These are phyloP conservation scores for Periophthalmus magnuspinnatus DNA, from an alignment of 2,797 vertebrate genomes.

Conservation along the genomic window DNA sequence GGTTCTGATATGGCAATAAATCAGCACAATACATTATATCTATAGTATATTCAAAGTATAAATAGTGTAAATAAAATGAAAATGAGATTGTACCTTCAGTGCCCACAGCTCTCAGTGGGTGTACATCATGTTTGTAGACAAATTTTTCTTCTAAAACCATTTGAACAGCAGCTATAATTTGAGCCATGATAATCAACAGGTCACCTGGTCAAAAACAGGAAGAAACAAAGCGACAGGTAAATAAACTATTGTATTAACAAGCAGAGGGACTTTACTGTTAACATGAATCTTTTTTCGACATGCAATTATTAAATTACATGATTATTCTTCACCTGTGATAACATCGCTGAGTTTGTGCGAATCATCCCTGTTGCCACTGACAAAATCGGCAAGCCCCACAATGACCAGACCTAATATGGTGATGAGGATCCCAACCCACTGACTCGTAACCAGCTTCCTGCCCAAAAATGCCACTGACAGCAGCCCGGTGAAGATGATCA, in stretches of 20 bases:
- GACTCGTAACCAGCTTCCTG: constrained; percentile 78
- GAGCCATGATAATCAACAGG: constrained; percentile 93
- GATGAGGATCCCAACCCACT: constrained; percentile 88
- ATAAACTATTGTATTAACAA: not conserved
- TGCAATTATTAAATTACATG: not conserved
- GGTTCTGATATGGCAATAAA: too few species aligned
- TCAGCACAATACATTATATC: not conserved
- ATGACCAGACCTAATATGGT: constrained; percentile 90
- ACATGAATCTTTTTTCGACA: not conserved
- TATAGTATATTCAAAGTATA: not conserved
- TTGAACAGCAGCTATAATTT: constrained; percentile 87
- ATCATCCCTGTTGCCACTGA: constrained; percentile 59
- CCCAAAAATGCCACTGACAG: constrained; percentile 91
- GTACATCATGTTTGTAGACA: constrained; percentile 89
- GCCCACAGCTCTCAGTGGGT: constrained; percentile 89
- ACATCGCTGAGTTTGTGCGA: constrained; percentile 83
- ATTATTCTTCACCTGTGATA: constrained; percentile 81
- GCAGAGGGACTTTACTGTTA: not conserved
- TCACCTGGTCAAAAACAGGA: constrained; percentile 78
- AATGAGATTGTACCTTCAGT: constrained; percentile 82
- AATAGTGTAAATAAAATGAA: not conserved
- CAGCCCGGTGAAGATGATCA: constrained; percentile 93
- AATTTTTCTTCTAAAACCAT: constrained; percentile 97
- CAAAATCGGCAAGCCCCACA: constrained; percentile 88
- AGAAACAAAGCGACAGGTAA: not conserved